Evolutionary conservation across 2,797 vertebrate species (phyloP).

Genomic region (Hipposideros larvatus): DNA sequence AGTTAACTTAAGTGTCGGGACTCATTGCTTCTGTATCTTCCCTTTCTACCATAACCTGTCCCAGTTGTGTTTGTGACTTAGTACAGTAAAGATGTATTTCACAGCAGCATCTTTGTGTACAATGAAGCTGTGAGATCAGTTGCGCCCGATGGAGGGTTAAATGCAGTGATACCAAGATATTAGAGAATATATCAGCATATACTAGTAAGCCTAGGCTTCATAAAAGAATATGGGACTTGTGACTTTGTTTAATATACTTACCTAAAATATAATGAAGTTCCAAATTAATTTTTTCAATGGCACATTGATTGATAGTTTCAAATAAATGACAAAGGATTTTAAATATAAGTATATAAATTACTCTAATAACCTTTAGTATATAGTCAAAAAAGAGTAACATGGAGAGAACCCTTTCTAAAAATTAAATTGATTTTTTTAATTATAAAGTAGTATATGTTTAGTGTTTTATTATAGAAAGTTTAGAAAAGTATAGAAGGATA

Average conservation of each 20-base stretch:
- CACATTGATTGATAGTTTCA: slow-evolving; percentile 28
- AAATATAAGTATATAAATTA: slow-evolving; percentile 52
- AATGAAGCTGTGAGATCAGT: no score
- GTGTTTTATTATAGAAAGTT: slow-evolving; percentile 53
- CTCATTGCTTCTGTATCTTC: no score
- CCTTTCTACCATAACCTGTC: no score
- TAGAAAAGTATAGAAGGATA: not conserved
- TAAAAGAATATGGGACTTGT: not conserved
- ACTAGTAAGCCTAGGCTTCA: not conserved
- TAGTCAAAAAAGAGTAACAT: slow-evolving; percentile 31
- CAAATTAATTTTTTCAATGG: slow-evolving; percentile 4
- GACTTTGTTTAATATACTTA: slow-evolving; percentile 30
- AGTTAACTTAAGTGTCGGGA: no score
- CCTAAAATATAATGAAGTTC: slow-evolving; percentile 40
- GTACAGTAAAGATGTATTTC: no score
- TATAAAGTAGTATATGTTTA: slow-evolving; percentile 28
- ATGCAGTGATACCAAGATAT: not conserved
- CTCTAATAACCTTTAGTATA: not conserved
- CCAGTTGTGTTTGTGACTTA: no score
- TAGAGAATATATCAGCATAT: slow-evolving; percentile 1
- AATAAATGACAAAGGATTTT: slow-evolving; percentile 59
- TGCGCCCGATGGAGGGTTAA: not conserved
- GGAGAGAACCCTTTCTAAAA: slow-evolving; percentile 54
- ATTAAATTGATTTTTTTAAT: slow-evolving; percentile 45
- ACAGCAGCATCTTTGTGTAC: no score